These are phyloP conservation scores for Orycteropus afer DNA, from an alignment of 2,113 vertebrate species.

Conservation along the genomic window DNA sequence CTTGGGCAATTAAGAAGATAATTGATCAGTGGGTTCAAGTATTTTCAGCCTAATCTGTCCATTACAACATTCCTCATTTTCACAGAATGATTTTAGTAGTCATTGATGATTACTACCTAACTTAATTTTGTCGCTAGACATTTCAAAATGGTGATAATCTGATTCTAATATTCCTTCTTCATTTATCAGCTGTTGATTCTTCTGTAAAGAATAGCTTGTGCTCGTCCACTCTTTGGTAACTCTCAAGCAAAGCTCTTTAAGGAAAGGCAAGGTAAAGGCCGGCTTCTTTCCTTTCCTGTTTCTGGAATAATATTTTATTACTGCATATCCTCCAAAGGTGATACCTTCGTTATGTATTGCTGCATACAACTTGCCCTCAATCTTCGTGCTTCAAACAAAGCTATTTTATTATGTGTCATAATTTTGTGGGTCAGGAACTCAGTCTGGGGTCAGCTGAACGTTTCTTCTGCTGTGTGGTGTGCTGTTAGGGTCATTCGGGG, in stretches of 20 bases:
- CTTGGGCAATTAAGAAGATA: neutral
- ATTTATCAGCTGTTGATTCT: slow-evolving; percentile 4
- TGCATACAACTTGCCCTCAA: neutral
- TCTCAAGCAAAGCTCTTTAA: neutral
- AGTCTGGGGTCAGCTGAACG: neutral
- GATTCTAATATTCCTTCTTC: slow-evolving; percentile 1
- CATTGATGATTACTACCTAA: neutral
- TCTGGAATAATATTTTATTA: slow-evolving; percentile 41
- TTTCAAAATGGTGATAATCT: slow-evolving; percentile 24
- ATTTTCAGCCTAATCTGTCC: neutral
- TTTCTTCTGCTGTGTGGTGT: neutral
- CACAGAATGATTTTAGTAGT: neutral
- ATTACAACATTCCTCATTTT: neutral
- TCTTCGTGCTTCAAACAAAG: slow-evolving; percentile 12
- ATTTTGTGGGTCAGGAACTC: neutral
- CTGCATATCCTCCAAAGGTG: neutral
- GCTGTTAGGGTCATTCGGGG: neutral
- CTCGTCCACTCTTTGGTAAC: neutral
- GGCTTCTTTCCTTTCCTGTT: slow-evolving; percentile 5
- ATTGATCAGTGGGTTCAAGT: neutral
- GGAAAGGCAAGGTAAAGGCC: slow-evolving; percentile 17
- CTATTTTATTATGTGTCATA: neutral
- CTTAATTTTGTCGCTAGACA: neutral
- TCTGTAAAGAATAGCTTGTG: slow-evolving; percentile 29
- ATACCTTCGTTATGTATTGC: neutral